Base-by-base conservation (phyloP, 2,888 invertebrate genomes). In the Pterobdella sp. region DNA sequence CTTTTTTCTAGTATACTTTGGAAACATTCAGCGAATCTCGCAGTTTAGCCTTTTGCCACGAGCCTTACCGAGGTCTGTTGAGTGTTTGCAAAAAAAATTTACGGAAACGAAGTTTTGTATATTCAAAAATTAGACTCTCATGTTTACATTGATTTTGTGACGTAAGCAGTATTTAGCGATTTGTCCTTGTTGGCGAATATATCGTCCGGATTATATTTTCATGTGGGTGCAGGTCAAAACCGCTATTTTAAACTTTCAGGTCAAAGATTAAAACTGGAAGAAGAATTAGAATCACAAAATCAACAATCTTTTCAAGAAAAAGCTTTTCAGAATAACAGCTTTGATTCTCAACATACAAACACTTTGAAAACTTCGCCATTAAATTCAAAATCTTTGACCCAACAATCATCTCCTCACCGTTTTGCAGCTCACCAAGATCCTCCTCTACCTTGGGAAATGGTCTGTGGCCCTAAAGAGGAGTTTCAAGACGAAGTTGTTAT, bases 21-120 rank as follows among this genome's bases (percentile, higher is more conserved):
- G 77, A 78, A 66, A 77, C 77, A 1, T 78, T 74, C 73, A 76
- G 76, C 22, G 78, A 78, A 71, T 72, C 73, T 14, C 31, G 78
- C 63, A 69, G 64, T 18, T 87, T 86, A 80, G 42, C 70, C 18
- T 77, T 76, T 77, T 74, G 75, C 42, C 77, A 77, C 64, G 78
- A 78, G 69, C 77, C 78, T 22, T 76, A 76, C 71, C 69, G 66
- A 74, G 78, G 78, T 78, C 68, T 22, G 64, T 70, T 32, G 31
- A 31, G 32, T 37, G 35, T 68, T 68, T 26, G n/a, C n/a, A 26
- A n/a, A 56, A 56, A 42, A 22, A 42, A 42, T 14, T 7, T 42
- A 42, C 10, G 49, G 49, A 22, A 42, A 42, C 7, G 22, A 22
- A 42, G 22, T 22, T 7, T 42, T 14, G 49, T 14, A 42, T 42